Evolutionary conservation across 2,888 invertebrate species (phyloP).

Genomic region (Notodonta dromedarius): DNA sequence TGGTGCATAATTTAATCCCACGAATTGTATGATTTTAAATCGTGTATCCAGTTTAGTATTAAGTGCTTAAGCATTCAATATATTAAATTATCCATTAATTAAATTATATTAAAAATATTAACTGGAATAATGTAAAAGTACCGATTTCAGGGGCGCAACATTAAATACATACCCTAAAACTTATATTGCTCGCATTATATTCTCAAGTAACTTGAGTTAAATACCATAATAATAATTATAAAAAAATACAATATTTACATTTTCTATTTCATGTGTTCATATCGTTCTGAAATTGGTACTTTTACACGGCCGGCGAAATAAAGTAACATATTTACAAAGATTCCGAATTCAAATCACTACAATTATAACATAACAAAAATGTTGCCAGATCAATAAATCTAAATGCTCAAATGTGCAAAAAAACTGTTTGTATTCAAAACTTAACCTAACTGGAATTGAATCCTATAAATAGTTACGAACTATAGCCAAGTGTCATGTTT

Average conservation of each 20-base stretch:
- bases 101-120: constrained; percentile 45
- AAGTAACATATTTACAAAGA: constrained; percentile 38
- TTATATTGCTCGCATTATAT: constrained; percentile 49
- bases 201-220: constrained; percentile 62
- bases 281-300: constrained; percentile 41
- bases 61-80: constrained; percentile 54
- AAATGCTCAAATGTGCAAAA: constrained; percentile 5
- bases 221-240: constrained; percentile 48
- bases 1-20: neutral
- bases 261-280: constrained; percentile 39
- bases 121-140: constrained; percentile 47
- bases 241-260: constrained; percentile 74
- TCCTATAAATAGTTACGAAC: constrained; percentile 44
- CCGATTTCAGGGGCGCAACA: constrained; percentile 47
- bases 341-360: constrained; percentile 32
- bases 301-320: constrained; percentile 25
- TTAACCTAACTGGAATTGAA: constrained; percentile 39
- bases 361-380: constrained; percentile 18
- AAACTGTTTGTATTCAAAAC: constrained; percentile 29
- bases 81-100: constrained; percentile 64
- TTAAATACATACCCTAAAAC: constrained; percentile 44
- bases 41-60: constrained; percentile 28
- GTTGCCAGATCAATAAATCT: constrained; percentile 25
- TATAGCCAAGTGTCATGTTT: constrained; percentile 45
- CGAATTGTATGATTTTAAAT: constrained; percentile 24